Evolutionary conservation across 2,888 invertebrate species (phyloP).

Genomic region (Oxystoma pomonae): DNA sequence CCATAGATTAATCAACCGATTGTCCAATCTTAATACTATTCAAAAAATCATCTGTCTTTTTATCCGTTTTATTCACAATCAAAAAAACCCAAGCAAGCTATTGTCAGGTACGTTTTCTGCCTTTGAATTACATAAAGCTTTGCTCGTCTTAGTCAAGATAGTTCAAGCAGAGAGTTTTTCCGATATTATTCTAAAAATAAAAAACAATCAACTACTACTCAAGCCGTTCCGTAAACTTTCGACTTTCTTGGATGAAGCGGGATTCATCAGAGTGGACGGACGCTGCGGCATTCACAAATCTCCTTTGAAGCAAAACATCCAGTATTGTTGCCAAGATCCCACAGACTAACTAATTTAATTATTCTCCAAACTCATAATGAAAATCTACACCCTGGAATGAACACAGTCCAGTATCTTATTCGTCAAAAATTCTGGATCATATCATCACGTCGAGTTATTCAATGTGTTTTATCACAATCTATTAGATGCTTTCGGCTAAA

Average conservation of each 20-base stretch:
- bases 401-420: too few species aligned
- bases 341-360: too few species aligned
- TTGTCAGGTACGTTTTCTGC: constrained; percentile 5
- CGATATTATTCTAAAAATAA: constrained; percentile 2
- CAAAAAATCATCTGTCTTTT: not conserved
- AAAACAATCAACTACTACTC: not conserved
- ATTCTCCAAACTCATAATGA: too few species aligned
- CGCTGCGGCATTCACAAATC: too few species aligned
- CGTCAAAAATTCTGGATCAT: too few species aligned
- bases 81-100: not conserved
- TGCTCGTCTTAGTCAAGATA: constrained; percentile 3
- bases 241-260: constrained; percentile 12
- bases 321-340: too few species aligned
- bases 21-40: not conserved
- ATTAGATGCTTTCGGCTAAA: too few species aligned
- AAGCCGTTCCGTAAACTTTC: constrained; percentile 7
- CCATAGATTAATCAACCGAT: not conserved
- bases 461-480: too few species aligned
- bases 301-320: too few species aligned
- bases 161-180: constrained; percentile 12
- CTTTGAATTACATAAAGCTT: not conserved
- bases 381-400: too few species aligned
- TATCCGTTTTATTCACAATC: not conserved
- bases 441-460: too few species aligned
- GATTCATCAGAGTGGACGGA: constrained; percentile 6